These are phyloP conservation scores for Standfussiana lucernea DNA, from an alignment of 2,888 invertebrate species.

Conservation along the genomic window DNA sequence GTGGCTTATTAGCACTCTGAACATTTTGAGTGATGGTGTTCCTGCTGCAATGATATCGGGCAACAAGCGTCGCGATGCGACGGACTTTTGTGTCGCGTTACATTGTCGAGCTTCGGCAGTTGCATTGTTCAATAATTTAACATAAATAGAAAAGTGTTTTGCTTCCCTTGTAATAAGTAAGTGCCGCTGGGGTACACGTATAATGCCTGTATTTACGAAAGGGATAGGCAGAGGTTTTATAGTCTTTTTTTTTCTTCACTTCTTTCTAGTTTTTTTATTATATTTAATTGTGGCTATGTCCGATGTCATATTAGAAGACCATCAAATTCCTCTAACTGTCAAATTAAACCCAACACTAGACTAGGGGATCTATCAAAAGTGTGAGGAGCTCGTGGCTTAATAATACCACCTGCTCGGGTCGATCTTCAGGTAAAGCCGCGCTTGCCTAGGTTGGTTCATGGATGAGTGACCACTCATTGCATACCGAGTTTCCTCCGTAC, in stretches of 20 bases:
- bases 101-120: not conserved
- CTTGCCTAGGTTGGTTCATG: too few species aligned
- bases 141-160: not conserved
- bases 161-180: not conserved
- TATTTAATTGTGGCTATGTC: not conserved
- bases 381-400: too few species aligned
- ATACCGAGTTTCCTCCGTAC: too few species aligned
- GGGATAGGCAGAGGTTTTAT: not conserved
- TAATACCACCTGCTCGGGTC: too few species aligned
- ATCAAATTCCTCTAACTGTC: not conserved
- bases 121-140: not conserved
- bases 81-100: not conserved
- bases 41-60: not conserved
- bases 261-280: not conserved
- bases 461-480: too few species aligned
- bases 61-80: not conserved
- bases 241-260: too few species aligned
- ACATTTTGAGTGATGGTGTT: not conserved
- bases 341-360: not conserved
- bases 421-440: too few species aligned
- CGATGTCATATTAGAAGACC: not conserved
- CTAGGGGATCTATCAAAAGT: too few species aligned
- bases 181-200: not conserved
- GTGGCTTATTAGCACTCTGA: not conserved
- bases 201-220: not conserved